phyloP scores from a whole-genome alignment of 1,140 invertebrate species.

The Arion vulgaris region DNA sequence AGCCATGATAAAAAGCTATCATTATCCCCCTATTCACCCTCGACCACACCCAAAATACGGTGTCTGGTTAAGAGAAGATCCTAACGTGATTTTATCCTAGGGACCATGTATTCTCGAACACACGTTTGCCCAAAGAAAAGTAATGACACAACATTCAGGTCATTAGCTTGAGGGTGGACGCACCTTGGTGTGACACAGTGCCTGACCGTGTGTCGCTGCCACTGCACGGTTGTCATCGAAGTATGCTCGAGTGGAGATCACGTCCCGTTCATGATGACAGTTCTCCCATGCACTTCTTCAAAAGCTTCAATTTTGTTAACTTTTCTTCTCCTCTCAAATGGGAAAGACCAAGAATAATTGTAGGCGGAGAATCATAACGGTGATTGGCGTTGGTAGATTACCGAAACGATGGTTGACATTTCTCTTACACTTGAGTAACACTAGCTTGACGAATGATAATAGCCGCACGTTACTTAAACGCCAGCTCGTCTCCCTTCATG shows the following conservation, averaged over 20 bases:
- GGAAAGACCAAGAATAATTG: neutral
- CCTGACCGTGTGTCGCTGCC: neutral
- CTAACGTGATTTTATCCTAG: slow-evolving; percentile 8
- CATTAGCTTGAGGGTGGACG: slow-evolving; percentile 23
- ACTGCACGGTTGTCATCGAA: neutral
- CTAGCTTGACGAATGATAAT: slow-evolving; percentile 34
- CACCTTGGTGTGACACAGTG: slow-evolving; percentile 17
- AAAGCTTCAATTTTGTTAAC: neutral
- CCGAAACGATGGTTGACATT: neutral
- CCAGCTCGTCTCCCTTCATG: neutral
- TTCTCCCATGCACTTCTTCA: neutral
- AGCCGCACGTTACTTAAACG: slow-evolving; percentile 31
- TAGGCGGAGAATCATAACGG: neutral
- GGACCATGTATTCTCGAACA: neutral
- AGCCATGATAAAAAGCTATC: slow-evolving; percentile 26
- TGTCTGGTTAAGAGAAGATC: slow-evolving; percentile 16
- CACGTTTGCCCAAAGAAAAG: neutral
- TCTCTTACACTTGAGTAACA: slow-evolving; percentile 6
- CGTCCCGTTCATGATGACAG: neutral
- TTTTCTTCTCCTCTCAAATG: neutral
- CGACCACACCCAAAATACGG: neutral
- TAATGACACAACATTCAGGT: slow-evolving; percentile 20
- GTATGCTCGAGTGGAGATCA: neutral
- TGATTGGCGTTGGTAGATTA: slow-evolving; percentile 10
- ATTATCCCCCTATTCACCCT: slow-evolving; percentile 20